Evolutionary conservation across 2,113 vertebrate genomes (phyloP).

Genomic region (Varanus komodoensis): DNA sequence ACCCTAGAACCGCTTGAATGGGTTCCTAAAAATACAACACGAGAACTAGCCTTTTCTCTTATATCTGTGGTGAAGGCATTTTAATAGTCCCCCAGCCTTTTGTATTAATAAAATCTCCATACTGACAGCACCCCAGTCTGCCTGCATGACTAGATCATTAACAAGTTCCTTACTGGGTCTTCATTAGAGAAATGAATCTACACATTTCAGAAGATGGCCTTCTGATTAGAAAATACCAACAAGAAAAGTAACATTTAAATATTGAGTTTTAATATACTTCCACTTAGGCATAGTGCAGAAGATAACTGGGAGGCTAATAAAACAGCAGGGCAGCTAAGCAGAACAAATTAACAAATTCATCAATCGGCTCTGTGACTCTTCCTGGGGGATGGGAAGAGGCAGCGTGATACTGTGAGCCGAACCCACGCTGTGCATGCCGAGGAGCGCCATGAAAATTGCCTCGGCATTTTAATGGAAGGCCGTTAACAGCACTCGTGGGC

Average conservation of each 20-base stretch:
- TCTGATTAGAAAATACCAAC: conserved; percentile 47
- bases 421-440: conserved; percentile 43
- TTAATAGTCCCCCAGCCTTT: conserved; percentile 27
- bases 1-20: background rate
- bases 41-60: background rate
- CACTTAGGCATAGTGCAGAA: conserved; percentile 51
- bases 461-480: conserved; percentile 52
- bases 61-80: conserved; percentile 10
- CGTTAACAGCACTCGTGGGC: conserved; percentile 63
- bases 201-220: conserved; percentile 41
- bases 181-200: conserved; percentile 43
- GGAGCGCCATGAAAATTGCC: conserved; percentile 62
- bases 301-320: conserved; percentile 64
- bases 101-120: conserved; percentile 17
- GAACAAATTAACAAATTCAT: conserved; percentile 73
- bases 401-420: conserved; percentile 27
- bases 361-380: conserved; percentile 56
- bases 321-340: conserved; percentile 61
- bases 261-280: conserved; percentile 71
- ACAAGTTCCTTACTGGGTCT: conserved; percentile 7
- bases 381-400: conserved; percentile 32
- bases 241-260: conserved; percentile 53
- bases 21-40: background rate
- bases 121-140: background rate
- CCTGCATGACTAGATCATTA: conserved; percentile 27